Base-by-base conservation (phyloP, 2,797 vertebrate species). In the Trichosurus vulpecula region DNA sequence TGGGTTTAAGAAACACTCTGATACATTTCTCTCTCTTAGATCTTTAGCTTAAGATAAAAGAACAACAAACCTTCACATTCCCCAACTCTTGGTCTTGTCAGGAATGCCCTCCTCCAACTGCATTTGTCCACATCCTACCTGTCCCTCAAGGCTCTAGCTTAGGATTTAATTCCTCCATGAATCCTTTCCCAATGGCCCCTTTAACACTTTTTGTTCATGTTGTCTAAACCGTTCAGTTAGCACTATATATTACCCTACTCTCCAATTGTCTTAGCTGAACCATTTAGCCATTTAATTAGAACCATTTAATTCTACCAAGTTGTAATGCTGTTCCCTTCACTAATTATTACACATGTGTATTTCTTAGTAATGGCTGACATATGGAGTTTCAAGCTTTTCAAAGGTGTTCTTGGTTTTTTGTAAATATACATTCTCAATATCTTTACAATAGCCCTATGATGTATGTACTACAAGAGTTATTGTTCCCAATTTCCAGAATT, bases 1-100 rank as follows among this genome's bases (percentile, higher is more conserved):
- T 95, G 94, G 94, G 56, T 94, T 92, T 87, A 47, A 87, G 74
- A 51, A 87, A 51, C 16, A 41, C 25, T 81, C 35, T 81, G 41
- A 81, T 47, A 47, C 19, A 47, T 81, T 47, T 81, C 74, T 81
- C 35, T n/a, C 3, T 87, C 74, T 41, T 25, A 87, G 74, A 87
- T 25, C 25, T 87, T 47, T 51, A 47, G 41, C 4, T 81, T 10
- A 41, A 74, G 19, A 3, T 41, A 41, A 74, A 74, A 74, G 22
- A 74, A 41, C 4, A 41, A n/a, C 0, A n/a, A 66, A n/a, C 13
- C 4, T 58, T 3, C 31, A 87, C 41, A 51, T 87, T 87, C 41
- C 41, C 74, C 74, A 51, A 51, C 25, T 51, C 25, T 51, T 51
- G 25, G 0, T 9, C 19, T 47, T 87, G 8, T 9, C 74, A 81